These are phyloP conservation scores for Mactromeris polynyma DNA, from an alignment of 2,888 invertebrate species.

Conservation along the genomic window DNA sequence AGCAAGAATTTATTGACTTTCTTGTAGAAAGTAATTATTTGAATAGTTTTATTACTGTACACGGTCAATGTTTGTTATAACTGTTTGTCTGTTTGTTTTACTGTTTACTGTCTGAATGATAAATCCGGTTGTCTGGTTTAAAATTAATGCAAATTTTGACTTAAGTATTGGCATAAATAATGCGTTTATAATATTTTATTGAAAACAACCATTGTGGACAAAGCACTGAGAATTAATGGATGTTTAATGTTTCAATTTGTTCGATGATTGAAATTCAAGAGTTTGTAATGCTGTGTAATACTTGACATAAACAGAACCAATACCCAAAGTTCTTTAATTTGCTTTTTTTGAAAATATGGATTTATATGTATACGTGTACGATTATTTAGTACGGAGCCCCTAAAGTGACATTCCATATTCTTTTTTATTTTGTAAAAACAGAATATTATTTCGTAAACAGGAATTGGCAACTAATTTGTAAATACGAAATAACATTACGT, in stretches of 20 bases:
- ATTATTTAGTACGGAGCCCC: no score
- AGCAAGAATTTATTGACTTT: background rate
- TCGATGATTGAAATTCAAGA: background rate
- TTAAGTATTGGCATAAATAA: background rate
- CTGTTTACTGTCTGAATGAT: background rate
- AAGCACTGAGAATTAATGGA: background rate
- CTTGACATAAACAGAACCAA: background rate
- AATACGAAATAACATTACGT: no score
- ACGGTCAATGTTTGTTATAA: background rate
- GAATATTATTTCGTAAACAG: no score
- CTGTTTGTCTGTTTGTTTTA: background rate
- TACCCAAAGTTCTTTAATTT: background rate
- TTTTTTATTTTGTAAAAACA: no score
- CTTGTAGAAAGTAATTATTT: background rate
- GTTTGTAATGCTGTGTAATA: background rate
- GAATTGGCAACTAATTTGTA: no score
- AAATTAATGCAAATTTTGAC: conserved; percentile 13
- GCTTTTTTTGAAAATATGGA: background rate
- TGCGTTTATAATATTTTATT: background rate
- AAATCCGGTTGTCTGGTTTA: background rate
- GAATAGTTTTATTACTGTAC: background rate
- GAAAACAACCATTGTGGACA: background rate
- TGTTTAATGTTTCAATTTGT: background rate
- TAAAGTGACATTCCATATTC: no score
- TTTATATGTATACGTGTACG: background rate